Evolutionary conservation across 92 coral and sea anemone genomes (phyloP), one percentile per base, ranked within the genome.

Genomic region (Palythoa grandiflora): DNA sequence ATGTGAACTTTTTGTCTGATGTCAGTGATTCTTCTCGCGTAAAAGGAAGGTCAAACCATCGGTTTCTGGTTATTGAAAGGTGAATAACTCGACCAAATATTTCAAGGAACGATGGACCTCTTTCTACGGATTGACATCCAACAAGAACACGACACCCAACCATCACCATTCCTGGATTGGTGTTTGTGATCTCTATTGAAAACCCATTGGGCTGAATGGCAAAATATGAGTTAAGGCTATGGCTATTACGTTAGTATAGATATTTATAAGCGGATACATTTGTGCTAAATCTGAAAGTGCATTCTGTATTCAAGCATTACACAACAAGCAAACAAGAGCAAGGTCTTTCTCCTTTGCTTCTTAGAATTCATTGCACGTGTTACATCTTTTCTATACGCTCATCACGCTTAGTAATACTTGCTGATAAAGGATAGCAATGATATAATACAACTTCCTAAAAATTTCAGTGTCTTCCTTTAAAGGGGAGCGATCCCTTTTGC

Each of bases 31-130:
- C 99, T 71, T 97, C 99, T 83, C 99, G 90, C 37, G 97, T 95
- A 55, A 97, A 97, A 12, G 99, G 96, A 6, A 97, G 87, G 74
- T 97, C 99, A 84, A 97, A 95, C 99, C 99, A 97, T 21, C 99
- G 88, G 85, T 95, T 97, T 76, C 99, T 87, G 50, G 98, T 91
- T 78, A 97, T 37, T n/a, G 95, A 76, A 28, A 95, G 73, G 38
- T 94, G 98, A 59, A 95, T 83, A 16, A 92, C 97, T 38, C 99
- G 94, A 17, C 98, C 99, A 94, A 95, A 97, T 36, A 95, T 88
- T 81, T 97, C 99, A 28, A 95, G 80, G 83, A 93, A 97, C 57
- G 99, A 92, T 10, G 99, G 99, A 2, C 95, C 97, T 78, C 94
- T 95, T 78, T 97, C 99, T 57, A 92, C 75, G 13, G 97, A 93